A percentile compares a stretch with the other conserved stretches of the same genome.
Evolutionary conservation across 2,888 invertebrate species (phyloP).

Genomic region (Vanessa cardui): DNA sequence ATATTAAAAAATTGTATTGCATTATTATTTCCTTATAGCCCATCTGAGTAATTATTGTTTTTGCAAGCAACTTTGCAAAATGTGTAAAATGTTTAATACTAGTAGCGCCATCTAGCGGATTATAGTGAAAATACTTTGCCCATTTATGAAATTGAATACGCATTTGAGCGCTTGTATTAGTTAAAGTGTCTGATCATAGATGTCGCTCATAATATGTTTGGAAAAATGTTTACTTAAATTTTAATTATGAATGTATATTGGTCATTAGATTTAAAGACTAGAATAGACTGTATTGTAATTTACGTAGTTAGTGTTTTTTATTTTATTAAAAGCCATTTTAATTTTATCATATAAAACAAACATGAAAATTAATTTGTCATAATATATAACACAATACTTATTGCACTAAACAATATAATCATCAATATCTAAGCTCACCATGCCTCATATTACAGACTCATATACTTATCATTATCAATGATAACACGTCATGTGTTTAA

Average conservation of each 20-base stretch:
- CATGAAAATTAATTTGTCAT: not conserved
- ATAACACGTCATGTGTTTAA: constrained; percentile 64
- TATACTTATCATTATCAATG: constrained; percentile 57
- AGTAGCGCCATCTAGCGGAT: not conserved
- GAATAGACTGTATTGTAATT: no score
- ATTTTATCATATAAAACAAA: not conserved
- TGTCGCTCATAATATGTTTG: not conserved
- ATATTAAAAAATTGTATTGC: no score
- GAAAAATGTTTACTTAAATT: no score
- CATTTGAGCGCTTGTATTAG: not conserved
- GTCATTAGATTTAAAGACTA: no score
- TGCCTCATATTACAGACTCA: constrained; percentile 30
- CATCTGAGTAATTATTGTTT: no score
- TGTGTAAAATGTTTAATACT: no score
- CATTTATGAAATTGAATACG: not conserved
- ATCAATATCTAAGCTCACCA: constrained; percentile 26
- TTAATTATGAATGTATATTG: no score
- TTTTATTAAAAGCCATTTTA: no score
- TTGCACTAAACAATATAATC: constrained; percentile 22
- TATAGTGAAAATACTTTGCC: not conserved
- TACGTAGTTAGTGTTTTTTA: no score
- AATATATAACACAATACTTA: not conserved
- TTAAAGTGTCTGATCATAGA: not conserved
- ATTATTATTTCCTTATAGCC: no score
- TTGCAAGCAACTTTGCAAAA: no score